These are phyloP conservation scores for Capitella teleta DNA, from an alignment of 1,140 invertebrate species.

Conservation along the genomic window DNA sequence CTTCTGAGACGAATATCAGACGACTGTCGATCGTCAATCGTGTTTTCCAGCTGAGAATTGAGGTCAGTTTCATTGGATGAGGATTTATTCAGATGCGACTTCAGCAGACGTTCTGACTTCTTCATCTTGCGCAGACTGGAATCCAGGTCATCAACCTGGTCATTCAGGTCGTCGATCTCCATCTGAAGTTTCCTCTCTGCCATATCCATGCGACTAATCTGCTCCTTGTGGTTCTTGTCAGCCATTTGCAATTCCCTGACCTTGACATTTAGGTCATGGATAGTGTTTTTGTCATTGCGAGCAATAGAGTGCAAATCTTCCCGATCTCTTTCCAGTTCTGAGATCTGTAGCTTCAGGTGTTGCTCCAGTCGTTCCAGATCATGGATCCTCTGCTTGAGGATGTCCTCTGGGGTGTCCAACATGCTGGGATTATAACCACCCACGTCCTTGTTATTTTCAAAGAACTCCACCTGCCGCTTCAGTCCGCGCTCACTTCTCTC, in stretches of 20 bases:
- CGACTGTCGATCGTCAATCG: not conserved
- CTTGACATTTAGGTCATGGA: conserved; percentile 33
- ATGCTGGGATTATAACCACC: not conserved
- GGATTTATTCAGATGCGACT: not conserved
- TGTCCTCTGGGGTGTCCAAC: conserved; percentile 31
- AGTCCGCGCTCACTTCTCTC: conserved; percentile 2
- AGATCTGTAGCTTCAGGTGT: conserved; percentile 30
- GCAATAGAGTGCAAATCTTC: conserved; percentile 36
- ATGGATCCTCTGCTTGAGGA: conserved; percentile 27
- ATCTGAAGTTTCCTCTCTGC: not conserved
- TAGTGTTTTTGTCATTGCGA: conserved; percentile 30
- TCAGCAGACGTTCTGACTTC: not conserved
- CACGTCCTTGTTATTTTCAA: not conserved
- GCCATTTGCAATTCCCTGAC: conserved; percentile 25
- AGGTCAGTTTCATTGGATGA: not conserved
- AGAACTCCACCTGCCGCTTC: not conserved
- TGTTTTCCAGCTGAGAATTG: not conserved
- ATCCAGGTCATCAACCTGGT: not conserved
- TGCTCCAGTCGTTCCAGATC: conserved; percentile 35
- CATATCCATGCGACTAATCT: not conserved
- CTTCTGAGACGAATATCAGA: not conserved
- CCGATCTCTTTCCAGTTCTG: conserved; percentile 31
- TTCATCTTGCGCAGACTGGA: not conserved
- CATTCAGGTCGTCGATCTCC: not conserved
- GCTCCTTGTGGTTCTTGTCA: conserved; percentile 26